These are phyloP conservation scores for Tetramorium bicarinatum DNA, from an alignment of 2,888 invertebrate genomes.

Conservation along the genomic window DNA sequence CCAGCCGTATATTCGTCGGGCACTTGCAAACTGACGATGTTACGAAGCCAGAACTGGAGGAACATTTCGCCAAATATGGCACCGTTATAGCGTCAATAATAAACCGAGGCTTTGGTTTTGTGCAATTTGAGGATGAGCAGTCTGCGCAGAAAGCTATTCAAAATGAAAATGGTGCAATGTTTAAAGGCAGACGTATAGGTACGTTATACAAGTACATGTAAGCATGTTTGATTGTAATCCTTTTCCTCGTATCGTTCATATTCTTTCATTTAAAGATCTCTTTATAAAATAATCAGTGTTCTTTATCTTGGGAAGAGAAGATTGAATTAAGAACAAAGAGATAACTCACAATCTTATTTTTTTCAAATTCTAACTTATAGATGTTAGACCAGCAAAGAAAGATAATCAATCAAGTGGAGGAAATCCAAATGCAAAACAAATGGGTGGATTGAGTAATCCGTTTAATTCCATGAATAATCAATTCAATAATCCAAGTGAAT, in stretches of 20 bases:
- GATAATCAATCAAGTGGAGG: conserved; percentile 73
- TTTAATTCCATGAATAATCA: conserved; percentile 75
- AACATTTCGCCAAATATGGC: conserved; percentile 92
- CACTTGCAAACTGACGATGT: conserved; percentile 91
- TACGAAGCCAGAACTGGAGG: conserved; percentile 90
- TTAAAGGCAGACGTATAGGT: conserved; percentile 91
- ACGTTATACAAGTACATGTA: conserved; percentile 74
- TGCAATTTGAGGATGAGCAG: conserved; percentile 93
- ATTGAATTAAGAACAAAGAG: background rate
- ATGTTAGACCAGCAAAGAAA: conserved; percentile 85
- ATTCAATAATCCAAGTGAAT: conserved; percentile 75
- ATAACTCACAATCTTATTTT: conserved; percentile 3
- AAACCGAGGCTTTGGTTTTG: conserved; percentile 94
- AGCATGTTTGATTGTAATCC: background rate
- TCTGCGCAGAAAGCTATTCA: conserved; percentile 92
- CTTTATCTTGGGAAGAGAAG: background rate
- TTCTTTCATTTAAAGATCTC: background rate
- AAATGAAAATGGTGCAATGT: conserved; percentile 90
- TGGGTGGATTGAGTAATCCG: conserved; percentile 79
- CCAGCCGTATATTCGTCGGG: conserved; percentile 93
- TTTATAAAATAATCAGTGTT: background rate
- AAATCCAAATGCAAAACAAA: conserved; percentile 71
- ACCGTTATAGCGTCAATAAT: conserved; percentile 90
- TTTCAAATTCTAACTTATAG: conserved; percentile 68
- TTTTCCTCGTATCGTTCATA: background rate